These are phyloP conservation scores for Notocelia uddmanniana DNA, from an alignment of 2,888 invertebrate species.

Conservation along the genomic window DNA sequence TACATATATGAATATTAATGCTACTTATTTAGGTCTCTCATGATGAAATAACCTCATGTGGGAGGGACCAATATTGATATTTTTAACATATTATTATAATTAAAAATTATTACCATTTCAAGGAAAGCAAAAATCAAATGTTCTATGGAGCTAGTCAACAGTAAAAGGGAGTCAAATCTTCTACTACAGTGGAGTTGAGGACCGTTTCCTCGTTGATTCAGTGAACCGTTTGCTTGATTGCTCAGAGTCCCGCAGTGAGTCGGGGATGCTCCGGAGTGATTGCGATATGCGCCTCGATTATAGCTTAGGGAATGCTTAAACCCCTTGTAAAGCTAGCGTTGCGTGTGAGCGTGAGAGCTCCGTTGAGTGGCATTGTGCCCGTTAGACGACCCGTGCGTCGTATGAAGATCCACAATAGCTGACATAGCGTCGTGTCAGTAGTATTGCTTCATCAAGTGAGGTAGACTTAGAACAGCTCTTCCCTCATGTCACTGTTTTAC, in stretches of 20 bases:
- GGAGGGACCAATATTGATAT: no score
- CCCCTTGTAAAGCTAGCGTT: constrained; percentile 1
- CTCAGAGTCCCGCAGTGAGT: constrained; percentile 37
- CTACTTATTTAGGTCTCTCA: no score
- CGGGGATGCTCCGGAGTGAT: constrained; percentile 32
- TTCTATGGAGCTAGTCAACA: not conserved
- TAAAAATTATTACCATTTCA: no score
- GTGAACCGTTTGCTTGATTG: constrained; percentile 35
- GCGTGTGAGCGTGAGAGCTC: constrained; percentile 26
- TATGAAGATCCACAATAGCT: constrained; percentile 32
- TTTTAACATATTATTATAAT: no score
- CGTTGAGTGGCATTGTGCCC: constrained; percentile 39
- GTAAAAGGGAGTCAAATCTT: constrained; percentile 47
- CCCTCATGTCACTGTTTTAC: constrained; percentile 42
- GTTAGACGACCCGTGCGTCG: constrained; percentile 10
- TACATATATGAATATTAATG: no score
- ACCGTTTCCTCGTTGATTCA: constrained; percentile 42
- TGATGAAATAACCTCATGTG: no score
- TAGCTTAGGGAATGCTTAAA: constrained; percentile 30
- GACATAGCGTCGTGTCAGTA: constrained; percentile 4
- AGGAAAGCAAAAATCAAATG: no score
- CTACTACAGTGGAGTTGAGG: constrained; percentile 47
- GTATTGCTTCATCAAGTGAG: constrained; percentile 41
- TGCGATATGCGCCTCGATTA: constrained; percentile 13
- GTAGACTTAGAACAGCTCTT: constrained; percentile 43